phyloP scores from a whole-genome alignment of 2,113 vertebrate genomes.

The Salvelinus namaycush region DNA sequence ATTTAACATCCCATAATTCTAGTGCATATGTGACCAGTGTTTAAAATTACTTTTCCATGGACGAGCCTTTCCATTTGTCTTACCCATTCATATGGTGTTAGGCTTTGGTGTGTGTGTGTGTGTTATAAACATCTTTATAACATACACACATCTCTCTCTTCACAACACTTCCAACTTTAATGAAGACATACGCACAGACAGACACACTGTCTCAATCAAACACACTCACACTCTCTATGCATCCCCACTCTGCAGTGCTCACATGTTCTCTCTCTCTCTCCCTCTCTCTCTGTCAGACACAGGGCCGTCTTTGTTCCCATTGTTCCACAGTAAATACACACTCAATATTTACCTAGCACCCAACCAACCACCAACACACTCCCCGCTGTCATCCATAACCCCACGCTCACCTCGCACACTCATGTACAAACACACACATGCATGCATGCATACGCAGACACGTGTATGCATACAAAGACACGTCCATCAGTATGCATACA shows the following conservation, averaged over 20 bases:
- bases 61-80: no score
- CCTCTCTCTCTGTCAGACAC: no score
- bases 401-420: not conserved
- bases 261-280: no score
- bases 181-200: not conserved
- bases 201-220: not conserved
- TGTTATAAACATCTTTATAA: not conserved
- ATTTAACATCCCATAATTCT: no score
- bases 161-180: not conserved
- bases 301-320: no score
- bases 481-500: not conserved
- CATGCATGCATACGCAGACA: not conserved
- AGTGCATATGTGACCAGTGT: no score
- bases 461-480: not conserved
- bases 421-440: constrained; percentile 22
- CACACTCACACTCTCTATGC: not conserved
- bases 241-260: no score
- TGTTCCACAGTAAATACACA: not conserved
- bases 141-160: not conserved
- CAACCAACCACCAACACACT: no score
- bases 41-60: no score
- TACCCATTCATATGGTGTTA: not conserved
- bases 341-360: not conserved
- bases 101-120: not conserved
- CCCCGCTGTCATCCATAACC: no score